Conservation (phyloP, 2,888 invertebrate genomes). For the Lasioglossum figueresi region DNA sequence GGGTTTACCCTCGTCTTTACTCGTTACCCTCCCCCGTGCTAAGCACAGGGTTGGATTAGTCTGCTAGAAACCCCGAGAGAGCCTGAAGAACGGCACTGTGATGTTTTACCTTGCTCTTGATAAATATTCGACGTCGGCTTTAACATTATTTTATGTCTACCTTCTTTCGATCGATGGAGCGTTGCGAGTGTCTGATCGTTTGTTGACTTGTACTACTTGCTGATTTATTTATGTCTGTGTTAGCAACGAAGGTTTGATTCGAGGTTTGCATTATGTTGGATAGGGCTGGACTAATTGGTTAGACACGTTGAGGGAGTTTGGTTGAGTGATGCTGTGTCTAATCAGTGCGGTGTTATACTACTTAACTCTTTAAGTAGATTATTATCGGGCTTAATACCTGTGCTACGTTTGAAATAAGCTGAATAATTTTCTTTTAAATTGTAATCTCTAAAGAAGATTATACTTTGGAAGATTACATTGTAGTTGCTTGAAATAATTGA, state of each 20-base stretch:
- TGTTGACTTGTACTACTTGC: neutral
- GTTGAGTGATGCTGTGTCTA: neutral
- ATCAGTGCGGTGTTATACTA: neutral
- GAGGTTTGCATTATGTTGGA: neutral
- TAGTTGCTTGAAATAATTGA: neutral
- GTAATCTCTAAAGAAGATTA: neutral
- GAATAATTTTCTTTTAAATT: neutral
- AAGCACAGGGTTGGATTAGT: constrained; percentile 22
- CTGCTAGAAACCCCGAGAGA: neutral
- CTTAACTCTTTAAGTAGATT: neutral
- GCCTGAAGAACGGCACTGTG: neutral
- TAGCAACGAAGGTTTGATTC: neutral
- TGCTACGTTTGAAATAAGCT: neutral
- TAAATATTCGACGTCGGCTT: neutral
- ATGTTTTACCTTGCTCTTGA: neutral
- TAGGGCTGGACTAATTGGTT: neutral
- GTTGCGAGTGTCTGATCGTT: neutral
- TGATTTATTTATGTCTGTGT: neutral
- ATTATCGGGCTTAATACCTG: neutral
- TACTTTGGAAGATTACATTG: neutral
- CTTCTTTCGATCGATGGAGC: neutral
- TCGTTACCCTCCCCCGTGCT: constrained; percentile 52
- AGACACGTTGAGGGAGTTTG: neutral
- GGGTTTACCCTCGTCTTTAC: constrained; percentile 54
- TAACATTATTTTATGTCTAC: neutral